These are phyloP conservation scores for Siphonodentalium dalli DNA, from an alignment of 2,888 invertebrate species.

Conservation along the genomic window DNA sequence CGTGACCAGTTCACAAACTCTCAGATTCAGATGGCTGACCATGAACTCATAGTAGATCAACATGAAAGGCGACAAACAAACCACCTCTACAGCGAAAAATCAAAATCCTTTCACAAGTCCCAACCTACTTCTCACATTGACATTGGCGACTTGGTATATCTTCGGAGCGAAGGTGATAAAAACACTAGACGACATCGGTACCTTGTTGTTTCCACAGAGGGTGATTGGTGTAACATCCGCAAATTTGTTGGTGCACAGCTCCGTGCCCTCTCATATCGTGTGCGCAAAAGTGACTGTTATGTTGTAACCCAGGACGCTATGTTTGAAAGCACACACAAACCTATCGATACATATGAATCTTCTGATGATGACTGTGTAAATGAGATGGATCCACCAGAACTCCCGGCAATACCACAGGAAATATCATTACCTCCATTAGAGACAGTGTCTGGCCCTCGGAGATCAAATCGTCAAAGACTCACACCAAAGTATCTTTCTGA, in stretches of 20 bases:
- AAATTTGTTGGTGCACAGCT: constrained; percentile 30
- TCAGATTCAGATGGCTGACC: constrained; percentile 28
- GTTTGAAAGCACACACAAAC: too few relatives aligned
- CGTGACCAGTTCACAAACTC: constrained; percentile 32
- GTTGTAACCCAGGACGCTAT: too few relatives aligned
- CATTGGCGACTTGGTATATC: constrained; percentile 30
- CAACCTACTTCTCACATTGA: not conserved
- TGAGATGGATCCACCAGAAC: too few relatives aligned
- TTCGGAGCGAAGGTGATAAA: constrained; percentile 23
- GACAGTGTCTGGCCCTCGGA: too few relatives aligned
- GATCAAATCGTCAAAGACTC: too few relatives aligned
- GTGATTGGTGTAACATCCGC: constrained; percentile 26
- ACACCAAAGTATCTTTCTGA: too few relatives aligned
- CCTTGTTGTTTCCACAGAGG: constrained; percentile 24
- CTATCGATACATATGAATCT: too few relatives aligned
- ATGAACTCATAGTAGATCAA: constrained; percentile 19
- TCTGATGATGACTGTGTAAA: too few relatives aligned
- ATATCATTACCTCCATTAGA: too few relatives aligned
- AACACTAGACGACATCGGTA: constrained; percentile 20
- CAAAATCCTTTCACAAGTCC: constrained; percentile 20
- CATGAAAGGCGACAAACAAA: constrained; percentile 20
- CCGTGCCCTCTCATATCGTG: constrained; percentile 22
- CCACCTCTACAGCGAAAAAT: constrained; percentile 28
- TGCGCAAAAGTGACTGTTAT: constrained; percentile 28
- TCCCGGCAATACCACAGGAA: too few relatives aligned